A percentile compares a stretch with the other conserved stretches of the same genome.
Evolutionary conservation across 2,888 invertebrate species (phyloP).

Genomic region (Aphelenchoides bicaudatus): DNA sequence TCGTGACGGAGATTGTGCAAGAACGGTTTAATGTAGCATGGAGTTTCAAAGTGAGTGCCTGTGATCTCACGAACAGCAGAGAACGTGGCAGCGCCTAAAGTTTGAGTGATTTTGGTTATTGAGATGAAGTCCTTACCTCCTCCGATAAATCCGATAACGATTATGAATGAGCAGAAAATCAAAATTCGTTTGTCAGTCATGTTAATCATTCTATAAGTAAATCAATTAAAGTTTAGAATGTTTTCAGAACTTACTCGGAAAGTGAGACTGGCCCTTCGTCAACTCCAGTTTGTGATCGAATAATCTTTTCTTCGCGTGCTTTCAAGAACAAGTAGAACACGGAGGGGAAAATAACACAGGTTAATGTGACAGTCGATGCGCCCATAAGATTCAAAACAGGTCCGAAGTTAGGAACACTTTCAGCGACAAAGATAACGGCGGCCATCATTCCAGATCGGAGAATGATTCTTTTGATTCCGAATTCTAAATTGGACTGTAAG

Average conservation of each 20-base stretch:
- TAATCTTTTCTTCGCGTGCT: constrained; percentile 27
- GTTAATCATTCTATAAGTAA: constrained; percentile 28
- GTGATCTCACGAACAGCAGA: constrained; percentile 36
- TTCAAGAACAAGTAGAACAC: constrained; percentile 34
- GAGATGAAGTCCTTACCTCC: too few relatives aligned
- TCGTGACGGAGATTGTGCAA: neutral
- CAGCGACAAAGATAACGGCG: constrained; percentile 33
- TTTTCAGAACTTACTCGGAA: constrained; percentile 1
- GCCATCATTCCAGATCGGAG: constrained; percentile 30
- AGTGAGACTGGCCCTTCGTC: constrained; percentile 6
- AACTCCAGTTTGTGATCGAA: neutral
- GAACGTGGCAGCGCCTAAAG: constrained; percentile 32
- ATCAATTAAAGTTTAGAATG: neutral
- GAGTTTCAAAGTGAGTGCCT: constrained; percentile 33
- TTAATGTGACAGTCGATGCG: constrained; percentile 32
- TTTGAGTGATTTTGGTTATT: too few relatives aligned
- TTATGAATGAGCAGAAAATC: constrained; percentile 24
- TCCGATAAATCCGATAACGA: constrained; percentile 18
- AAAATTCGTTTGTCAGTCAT: constrained; percentile 17
- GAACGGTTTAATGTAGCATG: constrained; percentile 37
- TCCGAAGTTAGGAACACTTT: constrained; percentile 37
- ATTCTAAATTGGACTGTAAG: constrained; percentile 22
- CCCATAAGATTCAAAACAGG: constrained; percentile 37
- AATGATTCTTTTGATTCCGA: constrained; percentile 32
- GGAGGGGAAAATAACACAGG: constrained; percentile 32